phyloP scores from a whole-genome alignment of 2,797 vertebrate genomes.

The Decapterus maruadsi region DNA sequence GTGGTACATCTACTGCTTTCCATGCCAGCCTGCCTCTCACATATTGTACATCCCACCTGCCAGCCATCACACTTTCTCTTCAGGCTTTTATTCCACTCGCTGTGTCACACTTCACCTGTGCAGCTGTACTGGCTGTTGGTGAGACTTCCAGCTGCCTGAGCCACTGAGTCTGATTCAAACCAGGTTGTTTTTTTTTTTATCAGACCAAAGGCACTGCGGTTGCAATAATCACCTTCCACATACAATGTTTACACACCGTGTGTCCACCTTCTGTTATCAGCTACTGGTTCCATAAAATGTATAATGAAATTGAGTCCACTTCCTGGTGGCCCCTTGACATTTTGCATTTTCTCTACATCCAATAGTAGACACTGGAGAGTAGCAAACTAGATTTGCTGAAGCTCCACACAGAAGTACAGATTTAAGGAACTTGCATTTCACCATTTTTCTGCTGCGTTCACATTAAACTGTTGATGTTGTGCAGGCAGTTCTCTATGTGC shows the following conservation, averaged over 20 bases:
- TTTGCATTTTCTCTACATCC: not conserved
- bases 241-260: not conserved
- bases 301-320: not conserved
- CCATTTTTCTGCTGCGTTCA: not conserved
- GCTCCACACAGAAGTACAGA: not conserved
- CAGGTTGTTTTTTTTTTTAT: not conserved
- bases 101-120: not conserved
- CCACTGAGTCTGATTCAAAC: not conserved
- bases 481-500: not conserved
- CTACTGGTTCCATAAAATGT: not conserved
- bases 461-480: not conserved
- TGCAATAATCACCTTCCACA: not conserved
- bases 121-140: slow-evolving; percentile 8
- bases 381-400: not conserved
- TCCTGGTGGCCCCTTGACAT: not conserved
- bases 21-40: slow-evolving; percentile 3
- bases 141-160: not conserved
- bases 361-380: not conserved
- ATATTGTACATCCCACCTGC: slow-evolving; percentile 14
- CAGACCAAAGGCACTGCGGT: not conserved
- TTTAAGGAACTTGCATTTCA: not conserved
- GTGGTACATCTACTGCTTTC: not conserved
- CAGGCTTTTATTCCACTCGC: slow-evolving; percentile 17
- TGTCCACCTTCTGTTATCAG: not conserved
- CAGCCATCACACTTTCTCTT: slow-evolving; percentile 21